A percentile compares a stretch with the other conserved stretches of the same genome.
These are phyloP conservation scores for Eciton burchellii DNA, from an alignment of 1,140 invertebrate genomes.

Conservation along the genomic window DNA sequence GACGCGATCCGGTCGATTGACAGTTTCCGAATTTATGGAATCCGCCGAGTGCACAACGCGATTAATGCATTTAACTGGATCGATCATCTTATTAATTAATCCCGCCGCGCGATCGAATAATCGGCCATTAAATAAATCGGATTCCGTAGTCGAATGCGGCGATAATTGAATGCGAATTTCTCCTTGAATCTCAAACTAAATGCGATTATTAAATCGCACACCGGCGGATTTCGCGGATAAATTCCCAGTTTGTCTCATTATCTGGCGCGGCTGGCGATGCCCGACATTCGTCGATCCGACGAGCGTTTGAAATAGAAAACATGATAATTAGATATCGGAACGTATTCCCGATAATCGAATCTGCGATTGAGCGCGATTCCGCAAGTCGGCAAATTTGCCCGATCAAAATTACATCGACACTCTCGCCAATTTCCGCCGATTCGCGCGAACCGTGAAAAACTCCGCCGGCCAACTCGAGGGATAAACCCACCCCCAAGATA, in stretches of 20 bases:
- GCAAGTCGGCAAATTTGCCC: not conserved
- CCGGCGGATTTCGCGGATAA: not conserved
- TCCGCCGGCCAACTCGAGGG: not conserved
- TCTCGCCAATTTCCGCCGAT: not conserved
- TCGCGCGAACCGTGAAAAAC: too few species aligned
- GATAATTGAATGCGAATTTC: conserved; percentile 32
- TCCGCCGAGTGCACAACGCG: conserved; percentile 1
- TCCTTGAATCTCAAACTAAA: conserved; percentile 34
- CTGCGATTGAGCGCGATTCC: not conserved
- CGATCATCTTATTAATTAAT: conserved; percentile 57
- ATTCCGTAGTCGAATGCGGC: conserved; percentile 23
- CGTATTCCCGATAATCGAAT: not conserved
- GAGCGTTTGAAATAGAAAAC: not conserved
- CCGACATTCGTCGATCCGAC: not conserved
- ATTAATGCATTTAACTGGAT: conserved; percentile 55
- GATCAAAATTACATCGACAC: not conserved
- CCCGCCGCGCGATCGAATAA: conserved; percentile 12
- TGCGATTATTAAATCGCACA: conserved; percentile 6
- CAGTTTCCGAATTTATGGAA: conserved; percentile 37
- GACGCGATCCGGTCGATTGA: conserved; percentile 44
- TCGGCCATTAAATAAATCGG: conserved; percentile 49
- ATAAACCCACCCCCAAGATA: not conserved
- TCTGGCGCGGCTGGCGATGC: not conserved
- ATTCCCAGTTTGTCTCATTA: not conserved
- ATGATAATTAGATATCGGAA: not conserved